Conservation (phyloP, 2,797 vertebrate species). For the Parauchenoglanis punctatus region DNA sequence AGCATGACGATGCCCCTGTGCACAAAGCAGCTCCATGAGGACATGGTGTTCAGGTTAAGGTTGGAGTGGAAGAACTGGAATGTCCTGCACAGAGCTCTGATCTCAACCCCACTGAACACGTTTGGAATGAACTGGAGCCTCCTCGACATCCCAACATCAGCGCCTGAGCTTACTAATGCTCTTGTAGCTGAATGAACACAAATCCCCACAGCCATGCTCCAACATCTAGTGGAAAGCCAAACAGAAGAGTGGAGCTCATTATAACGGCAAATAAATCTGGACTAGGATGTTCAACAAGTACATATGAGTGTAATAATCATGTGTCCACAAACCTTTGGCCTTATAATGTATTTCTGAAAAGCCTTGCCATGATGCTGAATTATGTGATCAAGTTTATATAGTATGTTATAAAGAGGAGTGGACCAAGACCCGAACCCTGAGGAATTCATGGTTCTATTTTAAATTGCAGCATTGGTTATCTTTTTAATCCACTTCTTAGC, state of each 20-base stretch:
- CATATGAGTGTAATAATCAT: not conserved
- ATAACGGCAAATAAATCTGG: not conserved
- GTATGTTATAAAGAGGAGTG: not conserved
- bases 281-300: not conserved
- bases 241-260: too few species aligned
- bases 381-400: too few species aligned
- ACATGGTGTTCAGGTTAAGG: too few species aligned
- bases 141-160: too few species aligned
- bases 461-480: not conserved
- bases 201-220: too few species aligned
- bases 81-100: too few species aligned
- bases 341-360: too few species aligned
- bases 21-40: too few species aligned
- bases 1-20: too few species aligned
- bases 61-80: too few species aligned
- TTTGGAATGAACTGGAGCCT: too few species aligned
- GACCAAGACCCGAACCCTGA: not conserved
- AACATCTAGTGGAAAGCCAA: not conserved
- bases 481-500: constrained; percentile 9
- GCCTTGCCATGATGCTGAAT: not conserved
- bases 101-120: too few species aligned
- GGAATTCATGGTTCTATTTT: not conserved
- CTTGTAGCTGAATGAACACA: not conserved
- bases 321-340: not conserved
- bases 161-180: not conserved